Conservation (phyloP, 1,140 invertebrate species). For the Zaprionus taronus region DNA sequence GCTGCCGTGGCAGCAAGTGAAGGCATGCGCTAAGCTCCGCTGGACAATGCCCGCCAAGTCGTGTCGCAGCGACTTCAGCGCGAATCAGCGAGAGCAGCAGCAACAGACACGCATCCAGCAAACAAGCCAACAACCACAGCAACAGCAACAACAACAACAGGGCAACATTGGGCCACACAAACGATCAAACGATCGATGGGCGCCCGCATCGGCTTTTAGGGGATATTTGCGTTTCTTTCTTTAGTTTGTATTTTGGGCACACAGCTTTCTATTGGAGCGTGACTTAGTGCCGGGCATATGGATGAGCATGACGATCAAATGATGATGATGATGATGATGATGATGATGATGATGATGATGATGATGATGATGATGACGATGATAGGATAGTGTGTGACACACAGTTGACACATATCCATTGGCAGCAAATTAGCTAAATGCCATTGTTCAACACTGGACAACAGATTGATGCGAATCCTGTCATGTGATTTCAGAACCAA, state of each 20-base stretch:
- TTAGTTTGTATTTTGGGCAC: slow-evolving; percentile 36
- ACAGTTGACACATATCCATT: slow-evolving; percentile 63
- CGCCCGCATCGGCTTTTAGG: slow-evolving; percentile 38
- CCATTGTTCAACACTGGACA: slow-evolving; percentile 31
- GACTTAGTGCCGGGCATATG: slow-evolving; percentile 56
- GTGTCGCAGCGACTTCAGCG: slow-evolving; percentile 48
- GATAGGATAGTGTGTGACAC: slow-evolving; percentile 25
- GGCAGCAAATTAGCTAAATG: slow-evolving; percentile 36
- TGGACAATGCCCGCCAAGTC: slow-evolving; percentile 65
- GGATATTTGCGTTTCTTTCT: slow-evolving; percentile 13
- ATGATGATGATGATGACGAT: slow-evolving; percentile 46
- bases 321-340: background rate
- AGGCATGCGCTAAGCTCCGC: slow-evolving; percentile 52
- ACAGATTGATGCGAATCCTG: slow-evolving; percentile 13
- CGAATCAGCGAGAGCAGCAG: slow-evolving; percentile 55
- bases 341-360: slow-evolving; percentile 55
- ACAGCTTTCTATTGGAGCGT: slow-evolving; percentile 73
- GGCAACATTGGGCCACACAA: slow-evolving; percentile 36
- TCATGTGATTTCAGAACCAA: slow-evolving; percentile 16
- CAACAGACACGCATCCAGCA: slow-evolving; percentile 62
- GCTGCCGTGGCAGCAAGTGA: slow-evolving; percentile 53
- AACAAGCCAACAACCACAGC: slow-evolving; percentile 10
- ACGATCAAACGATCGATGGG: slow-evolving; percentile 51
- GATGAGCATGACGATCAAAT: slow-evolving; percentile 49
- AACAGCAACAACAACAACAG: slow-evolving; percentile 4